Conservation (phyloP, 2,888 invertebrate species). For the Invenusta paracnida region DNA sequence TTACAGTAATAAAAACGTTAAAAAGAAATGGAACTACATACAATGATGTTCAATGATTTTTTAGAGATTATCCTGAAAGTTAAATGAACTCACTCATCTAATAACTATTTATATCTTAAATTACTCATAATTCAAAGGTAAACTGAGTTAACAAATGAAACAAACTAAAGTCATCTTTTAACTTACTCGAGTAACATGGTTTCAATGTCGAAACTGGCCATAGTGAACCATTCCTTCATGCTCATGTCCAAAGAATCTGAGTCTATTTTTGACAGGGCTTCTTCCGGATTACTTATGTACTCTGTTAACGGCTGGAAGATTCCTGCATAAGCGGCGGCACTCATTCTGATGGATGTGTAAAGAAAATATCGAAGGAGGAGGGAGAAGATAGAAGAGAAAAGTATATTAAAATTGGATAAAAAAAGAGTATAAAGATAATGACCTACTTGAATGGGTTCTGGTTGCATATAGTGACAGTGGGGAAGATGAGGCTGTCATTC, state of each 20-base stretch:
- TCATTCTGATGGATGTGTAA: background rate
- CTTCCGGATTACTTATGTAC: background rate
- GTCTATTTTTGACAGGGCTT: background rate
- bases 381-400: too few relatives aligned
- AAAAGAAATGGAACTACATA: too few relatives aligned
- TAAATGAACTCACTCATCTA: too few relatives aligned
- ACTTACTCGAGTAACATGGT: constrained; percentile 6
- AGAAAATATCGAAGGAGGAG: background rate
- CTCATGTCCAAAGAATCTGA: background rate
- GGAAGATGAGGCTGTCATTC: background rate
- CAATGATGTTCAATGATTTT: too few relatives aligned
- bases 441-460: background rate
- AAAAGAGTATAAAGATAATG: too few relatives aligned
- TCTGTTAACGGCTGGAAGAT: background rate
- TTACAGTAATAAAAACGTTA: too few relatives aligned
- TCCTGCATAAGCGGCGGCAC: background rate
- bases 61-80: too few relatives aligned
- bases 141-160: too few relatives aligned
- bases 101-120: too few relatives aligned
- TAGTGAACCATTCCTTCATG: background rate
- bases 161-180: too few relatives aligned
- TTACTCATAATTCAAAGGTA: too few relatives aligned
- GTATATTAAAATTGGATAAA: too few relatives aligned
- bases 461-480: background rate
- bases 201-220: background rate